Percentiles rank a stretch among this genome's conserved stretches.
Conservation (phyloP, 1,140 invertebrate genomes). For the Riptortus pedestris region DNA sequence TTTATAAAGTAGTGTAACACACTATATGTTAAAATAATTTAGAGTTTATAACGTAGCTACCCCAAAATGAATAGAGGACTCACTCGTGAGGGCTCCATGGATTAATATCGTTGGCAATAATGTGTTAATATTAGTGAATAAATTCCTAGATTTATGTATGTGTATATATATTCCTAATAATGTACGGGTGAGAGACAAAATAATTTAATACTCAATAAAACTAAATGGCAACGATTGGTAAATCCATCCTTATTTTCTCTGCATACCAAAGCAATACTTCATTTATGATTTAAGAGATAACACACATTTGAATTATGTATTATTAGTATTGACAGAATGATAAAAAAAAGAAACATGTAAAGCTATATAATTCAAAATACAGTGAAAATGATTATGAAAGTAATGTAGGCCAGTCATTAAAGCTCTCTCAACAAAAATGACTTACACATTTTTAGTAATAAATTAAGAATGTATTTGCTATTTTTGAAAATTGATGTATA, state of each 20-base stretch:
- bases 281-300: background rate
- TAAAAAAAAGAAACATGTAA: too few relatives aligned
- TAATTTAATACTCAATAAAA: conserved; percentile 12
- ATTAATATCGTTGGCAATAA: conserved; percentile 23
- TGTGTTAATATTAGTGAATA: conserved; percentile 27
- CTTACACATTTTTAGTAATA: too few relatives aligned
- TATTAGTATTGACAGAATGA: too few relatives aligned
- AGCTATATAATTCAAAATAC: too few relatives aligned
- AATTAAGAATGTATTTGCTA: too few relatives aligned
- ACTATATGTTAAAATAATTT: conserved; percentile 20
- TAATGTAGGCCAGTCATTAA: too few relatives aligned
- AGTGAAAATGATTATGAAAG: too few relatives aligned
- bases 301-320: too few relatives aligned
- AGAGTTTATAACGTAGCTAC: conserved; percentile 14
- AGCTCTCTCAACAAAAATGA: too few relatives aligned
- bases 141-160: background rate
- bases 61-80: background rate
- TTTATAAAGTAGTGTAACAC: conserved; percentile 10
- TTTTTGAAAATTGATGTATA: too few relatives aligned
- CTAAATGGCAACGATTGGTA: conserved; percentile 10
- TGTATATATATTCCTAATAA: conserved; percentile 24
- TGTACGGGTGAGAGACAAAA: conserved; percentile 19
- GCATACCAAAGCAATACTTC: background rate
- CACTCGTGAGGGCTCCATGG: background rate
- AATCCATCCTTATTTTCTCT: background rate